Percentiles rank a stretch among this genome's conserved stretches.
phyloP scores from a whole-genome alignment of 2,797 vertebrate species.

The Tenualosa thibaudeaui region DNA sequence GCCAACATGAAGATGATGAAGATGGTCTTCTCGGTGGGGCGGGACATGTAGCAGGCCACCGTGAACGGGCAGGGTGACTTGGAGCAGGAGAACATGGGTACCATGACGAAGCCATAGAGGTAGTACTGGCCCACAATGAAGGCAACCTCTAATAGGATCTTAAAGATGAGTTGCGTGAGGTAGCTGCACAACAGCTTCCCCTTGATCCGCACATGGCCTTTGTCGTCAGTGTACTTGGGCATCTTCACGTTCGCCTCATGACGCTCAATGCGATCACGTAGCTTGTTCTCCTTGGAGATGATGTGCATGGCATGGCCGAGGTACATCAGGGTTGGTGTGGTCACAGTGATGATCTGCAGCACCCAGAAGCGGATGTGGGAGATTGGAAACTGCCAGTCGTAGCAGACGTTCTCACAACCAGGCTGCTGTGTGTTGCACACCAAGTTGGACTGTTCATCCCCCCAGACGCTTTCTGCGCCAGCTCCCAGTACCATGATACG shows the following conservation, averaged over 20 bases:
- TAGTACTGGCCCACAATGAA: constrained; percentile 95
- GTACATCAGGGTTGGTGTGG: constrained; percentile 77
- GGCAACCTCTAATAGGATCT: constrained; percentile 86
- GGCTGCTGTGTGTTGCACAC: constrained; percentile 91
- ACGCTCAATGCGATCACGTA: constrained; percentile 72
- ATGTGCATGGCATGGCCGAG: constrained; percentile 78
- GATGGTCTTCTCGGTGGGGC: constrained; percentile 85
- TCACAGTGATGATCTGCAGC: constrained; percentile 90
- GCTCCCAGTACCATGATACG: constrained; percentile 92
- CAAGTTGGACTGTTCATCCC: constrained; percentile 90
- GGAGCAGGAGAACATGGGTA: constrained; percentile 85
- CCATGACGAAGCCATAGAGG: constrained; percentile 91
- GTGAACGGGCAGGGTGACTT: constrained; percentile 85
- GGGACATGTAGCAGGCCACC: constrained; percentile 85
- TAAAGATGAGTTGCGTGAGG: constrained; percentile 81
- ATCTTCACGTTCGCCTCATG: constrained; percentile 65
- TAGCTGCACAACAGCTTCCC: constrained; percentile 91
- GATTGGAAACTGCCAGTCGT: constrained; percentile 92
- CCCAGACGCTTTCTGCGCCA: constrained; percentile 92
- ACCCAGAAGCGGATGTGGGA: constrained; percentile 98
- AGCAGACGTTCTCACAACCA: constrained; percentile 95
- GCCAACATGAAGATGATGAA: constrained; percentile 89
- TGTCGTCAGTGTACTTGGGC: constrained; percentile 78
- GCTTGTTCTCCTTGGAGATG: constrained; percentile 84
- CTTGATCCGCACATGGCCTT: constrained; percentile 82